Evolutionary conservation across 1,140 invertebrate genomes (phyloP).

Genomic region (Hormaphis cornu): DNA sequence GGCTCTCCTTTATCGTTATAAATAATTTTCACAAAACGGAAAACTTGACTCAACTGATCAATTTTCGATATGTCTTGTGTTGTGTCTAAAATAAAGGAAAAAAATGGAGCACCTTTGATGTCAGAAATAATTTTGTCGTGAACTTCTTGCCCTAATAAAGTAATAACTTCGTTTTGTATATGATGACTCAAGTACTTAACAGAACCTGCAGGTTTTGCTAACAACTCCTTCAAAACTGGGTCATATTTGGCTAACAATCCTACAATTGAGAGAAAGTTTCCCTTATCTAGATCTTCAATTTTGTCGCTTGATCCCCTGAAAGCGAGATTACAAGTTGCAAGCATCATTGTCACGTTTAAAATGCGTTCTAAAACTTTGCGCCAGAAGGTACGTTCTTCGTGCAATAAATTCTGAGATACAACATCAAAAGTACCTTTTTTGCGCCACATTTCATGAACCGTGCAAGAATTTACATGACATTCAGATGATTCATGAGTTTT

Average conservation of each 20-base stretch:
- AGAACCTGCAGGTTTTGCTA: not conserved
- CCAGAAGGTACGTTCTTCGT: not conserved
- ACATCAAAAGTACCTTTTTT: not conserved
- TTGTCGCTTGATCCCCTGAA: not conserved
- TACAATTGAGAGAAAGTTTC: not conserved
- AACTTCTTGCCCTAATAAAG: not conserved
- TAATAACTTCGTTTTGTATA: not conserved
- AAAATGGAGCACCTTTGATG: not conserved
- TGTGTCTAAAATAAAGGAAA: not conserved
- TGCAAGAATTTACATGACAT: not conserved
- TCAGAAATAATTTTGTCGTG: not conserved
- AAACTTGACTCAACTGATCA: not conserved
- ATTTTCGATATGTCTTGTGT: not conserved
- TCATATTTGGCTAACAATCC: not conserved
- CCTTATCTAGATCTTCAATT: not conserved
- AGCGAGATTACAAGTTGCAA: not conserved
- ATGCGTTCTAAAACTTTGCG: not conserved
- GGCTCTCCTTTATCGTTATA: not conserved
- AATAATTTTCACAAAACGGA: not conserved
- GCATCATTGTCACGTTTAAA: not conserved
- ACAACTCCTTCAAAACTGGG: not conserved
- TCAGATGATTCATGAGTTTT: not conserved
- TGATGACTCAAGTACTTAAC: not conserved
- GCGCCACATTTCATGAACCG: not conserved
- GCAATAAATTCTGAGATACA: not conserved